These are phyloP conservation scores for Zaprionus obscuricornis DNA, from an alignment of 2,888 invertebrate species.

Conservation along the genomic window DNA sequence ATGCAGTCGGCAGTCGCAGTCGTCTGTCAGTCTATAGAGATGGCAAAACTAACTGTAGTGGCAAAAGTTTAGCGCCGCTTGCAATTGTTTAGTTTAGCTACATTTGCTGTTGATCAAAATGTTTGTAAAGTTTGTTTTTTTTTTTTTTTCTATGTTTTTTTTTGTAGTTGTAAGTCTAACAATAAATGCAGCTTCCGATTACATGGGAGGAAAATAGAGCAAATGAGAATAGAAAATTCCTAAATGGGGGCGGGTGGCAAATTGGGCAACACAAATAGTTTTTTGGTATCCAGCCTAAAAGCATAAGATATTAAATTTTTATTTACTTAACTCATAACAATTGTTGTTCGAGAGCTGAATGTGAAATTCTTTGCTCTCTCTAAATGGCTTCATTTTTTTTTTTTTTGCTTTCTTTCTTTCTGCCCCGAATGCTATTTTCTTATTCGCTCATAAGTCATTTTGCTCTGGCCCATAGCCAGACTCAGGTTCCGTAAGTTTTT, in stretches of 20 bases:
- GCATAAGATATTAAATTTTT: conserved; percentile 68
- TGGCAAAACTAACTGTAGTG: conserved; percentile 7
- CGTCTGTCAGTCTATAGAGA: conserved; percentile 19
- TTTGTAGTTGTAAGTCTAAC: conserved; percentile 34
- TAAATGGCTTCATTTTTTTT: conserved; percentile 4
- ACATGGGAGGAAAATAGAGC: conserved; percentile 12
- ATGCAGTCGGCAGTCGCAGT: conserved; percentile 33
- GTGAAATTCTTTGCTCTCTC: conserved; percentile 5
- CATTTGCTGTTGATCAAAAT: conserved; percentile 58
- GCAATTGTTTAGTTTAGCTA: conserved; percentile 63
- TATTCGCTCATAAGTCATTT: conserved; percentile 65
- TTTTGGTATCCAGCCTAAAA: conserved; percentile 54
- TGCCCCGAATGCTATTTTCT: conserved; percentile 26
- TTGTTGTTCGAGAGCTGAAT: conserved; percentile 26
- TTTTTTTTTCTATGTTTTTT: conserved; percentile 28
- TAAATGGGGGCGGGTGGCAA: neutral
- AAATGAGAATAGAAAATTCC: neutral
- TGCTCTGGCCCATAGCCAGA: conserved; percentile 54
- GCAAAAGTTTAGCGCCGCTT: conserved; percentile 51
- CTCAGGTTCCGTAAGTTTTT: conserved; percentile 52
- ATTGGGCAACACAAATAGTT: conserved; percentile 54
- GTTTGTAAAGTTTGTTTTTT: conserved; percentile 51
- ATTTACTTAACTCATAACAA: conserved; percentile 66
- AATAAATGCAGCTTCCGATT: conserved; percentile 47
- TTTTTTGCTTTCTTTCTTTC: too few relatives aligned